Evolutionary conservation across 2,797 vertebrate species (phyloP).

Genomic region (Nannoperca obscura): DNA sequence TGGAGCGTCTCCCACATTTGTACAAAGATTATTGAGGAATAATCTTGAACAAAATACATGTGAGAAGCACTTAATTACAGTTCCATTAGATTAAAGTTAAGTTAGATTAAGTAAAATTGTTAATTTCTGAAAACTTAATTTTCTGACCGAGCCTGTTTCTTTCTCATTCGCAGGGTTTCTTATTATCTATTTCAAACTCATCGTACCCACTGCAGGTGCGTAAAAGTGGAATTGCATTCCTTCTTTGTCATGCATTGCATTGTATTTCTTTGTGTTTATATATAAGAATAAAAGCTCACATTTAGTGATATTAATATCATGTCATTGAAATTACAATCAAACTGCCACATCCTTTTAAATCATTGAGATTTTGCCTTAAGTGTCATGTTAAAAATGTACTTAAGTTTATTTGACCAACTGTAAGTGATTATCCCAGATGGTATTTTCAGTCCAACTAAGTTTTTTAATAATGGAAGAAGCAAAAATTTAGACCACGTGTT

Average conservation of each 20-base stretch:
- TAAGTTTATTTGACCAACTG: background rate
- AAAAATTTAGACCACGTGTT: background rate
- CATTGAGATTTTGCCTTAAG: background rate
- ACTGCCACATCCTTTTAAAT: background rate
- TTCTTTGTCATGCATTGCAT: background rate
- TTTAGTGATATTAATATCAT: background rate
- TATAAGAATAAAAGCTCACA: background rate
- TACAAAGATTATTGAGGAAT: background rate
- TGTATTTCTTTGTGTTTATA: background rate
- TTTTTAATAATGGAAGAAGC: background rate
- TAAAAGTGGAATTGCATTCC: background rate
- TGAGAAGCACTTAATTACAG: background rate
- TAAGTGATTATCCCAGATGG: background rate
- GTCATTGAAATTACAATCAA: background rate
- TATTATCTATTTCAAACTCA: constrained; percentile 18
- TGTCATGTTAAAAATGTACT: background rate
- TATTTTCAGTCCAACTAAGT: background rate
- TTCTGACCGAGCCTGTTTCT: constrained; percentile 4
- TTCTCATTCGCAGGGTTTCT: constrained; percentile 50
- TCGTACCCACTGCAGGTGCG: constrained; percentile 61
- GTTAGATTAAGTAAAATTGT: too few relatives aligned
- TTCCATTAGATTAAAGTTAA: background rate
- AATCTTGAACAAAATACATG: background rate
- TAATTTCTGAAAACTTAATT: background rate
- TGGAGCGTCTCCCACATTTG: background rate